Conservation (phyloP, 2,113 vertebrate genomes). For the Picathartes gymnocephalus region DNA sequence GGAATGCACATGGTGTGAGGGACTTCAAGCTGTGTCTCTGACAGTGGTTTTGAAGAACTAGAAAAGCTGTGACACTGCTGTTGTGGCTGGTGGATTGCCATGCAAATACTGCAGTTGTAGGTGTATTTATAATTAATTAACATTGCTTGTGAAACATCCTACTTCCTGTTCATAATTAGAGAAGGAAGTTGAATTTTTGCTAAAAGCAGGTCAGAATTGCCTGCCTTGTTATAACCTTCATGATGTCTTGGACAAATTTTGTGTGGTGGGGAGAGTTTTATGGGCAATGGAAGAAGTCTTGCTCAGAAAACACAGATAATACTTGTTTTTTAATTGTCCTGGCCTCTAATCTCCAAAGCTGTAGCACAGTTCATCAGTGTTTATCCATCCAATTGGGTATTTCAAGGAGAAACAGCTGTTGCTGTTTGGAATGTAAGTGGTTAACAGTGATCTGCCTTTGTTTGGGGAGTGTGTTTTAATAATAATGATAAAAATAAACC, state of each 20-base stretch:
- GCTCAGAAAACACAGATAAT: not conserved
- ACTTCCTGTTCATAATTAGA: not conserved
- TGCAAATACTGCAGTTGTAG: not conserved
- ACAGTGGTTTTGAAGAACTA: not conserved
- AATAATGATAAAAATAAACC: not conserved
- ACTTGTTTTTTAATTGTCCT: not conserved
- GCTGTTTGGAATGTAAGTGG: not conserved
- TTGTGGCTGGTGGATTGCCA: not conserved
- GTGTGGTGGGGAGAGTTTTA: not conserved
- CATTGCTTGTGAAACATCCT: fast-evolving
- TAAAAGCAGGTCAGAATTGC: not conserved
- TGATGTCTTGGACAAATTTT: not conserved
- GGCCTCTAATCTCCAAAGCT: not conserved
- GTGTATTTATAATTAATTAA: not conserved
- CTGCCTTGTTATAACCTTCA: not conserved
- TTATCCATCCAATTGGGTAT: not conserved
- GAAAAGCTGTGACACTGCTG: not conserved
- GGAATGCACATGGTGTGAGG: fast-evolving
- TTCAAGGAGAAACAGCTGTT: not conserved
- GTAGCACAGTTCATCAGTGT: not conserved
- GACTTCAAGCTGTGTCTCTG: not conserved
- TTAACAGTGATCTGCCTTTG: not conserved
- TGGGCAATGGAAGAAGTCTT: not conserved
- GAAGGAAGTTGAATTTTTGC: not conserved
- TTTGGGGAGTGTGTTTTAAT: not conserved